Base-by-base conservation (phyloP, 1,140 invertebrate species). In the Polypedilum pembai region DNA sequence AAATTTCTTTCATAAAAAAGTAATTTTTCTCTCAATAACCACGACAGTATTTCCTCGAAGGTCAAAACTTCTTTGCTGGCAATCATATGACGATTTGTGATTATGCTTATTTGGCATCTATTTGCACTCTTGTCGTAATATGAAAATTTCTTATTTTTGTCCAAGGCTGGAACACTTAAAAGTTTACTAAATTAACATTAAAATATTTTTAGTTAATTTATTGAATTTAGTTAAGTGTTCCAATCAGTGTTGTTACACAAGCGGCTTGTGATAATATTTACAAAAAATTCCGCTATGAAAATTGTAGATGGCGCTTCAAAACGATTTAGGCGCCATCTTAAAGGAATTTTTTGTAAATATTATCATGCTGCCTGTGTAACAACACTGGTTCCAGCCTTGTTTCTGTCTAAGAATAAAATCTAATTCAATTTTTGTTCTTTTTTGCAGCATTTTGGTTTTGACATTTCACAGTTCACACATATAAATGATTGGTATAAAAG, bases 21-120 rank as follows among this genome's bases (percentile, higher is more conserved):
- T 5, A 1, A 33, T 33, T 33, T 33, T 33, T 33, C 5, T 33
- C 24, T 33, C 45, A 56, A 56, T 56, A 56, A 56, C n/a, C 3
- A 2, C 10, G 8, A 18, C 20, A 69, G 65, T 7, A 5, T 1
- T 69, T 69, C 17, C 65, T 69, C 5, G 65, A 69, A 20, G 65
- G 20, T 0, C 65, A 69, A 7, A 18, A 69, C 5, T 69, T 18
- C 10, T 18, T 69, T n/a, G 17, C 65, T 10, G 65, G 65, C 18
- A 69, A 20, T 21, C 17, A 20, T 10, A 7, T 69, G 8, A 69
- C 65, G 17, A 69, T 69, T 69, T 18, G 17, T 20, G 65, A 69
- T 69, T 69, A 18, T 21, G 65, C 65, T 69, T 69, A 69, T 69
- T 69, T 69, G 15, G 17, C 65, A 69, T 69, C 65, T 21, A 18